phyloP scores from a whole-genome alignment of 2,113 vertebrate genomes.

The Plotosus lineatus region DNA sequence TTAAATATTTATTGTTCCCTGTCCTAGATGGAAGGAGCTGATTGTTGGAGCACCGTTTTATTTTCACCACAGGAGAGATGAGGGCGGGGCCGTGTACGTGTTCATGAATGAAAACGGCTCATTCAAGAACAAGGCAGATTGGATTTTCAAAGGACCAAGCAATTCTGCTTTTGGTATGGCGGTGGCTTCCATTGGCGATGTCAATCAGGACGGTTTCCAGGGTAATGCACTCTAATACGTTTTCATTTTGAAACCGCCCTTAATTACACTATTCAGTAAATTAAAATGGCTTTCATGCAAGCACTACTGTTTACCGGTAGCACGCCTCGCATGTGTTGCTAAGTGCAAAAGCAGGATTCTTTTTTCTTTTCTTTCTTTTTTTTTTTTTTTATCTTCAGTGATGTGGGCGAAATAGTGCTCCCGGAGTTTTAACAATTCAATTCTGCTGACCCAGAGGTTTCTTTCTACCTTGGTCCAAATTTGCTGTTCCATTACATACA shows the following conservation, averaged over 20 bases:
- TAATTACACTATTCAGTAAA: no score
- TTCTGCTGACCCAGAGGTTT: not conserved
- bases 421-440: not conserved
- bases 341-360: no score
- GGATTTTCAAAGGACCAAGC: slow-evolving; percentile 73
- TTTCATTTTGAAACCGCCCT: not conserved
- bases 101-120: slow-evolving; percentile 83
- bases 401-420: not conserved
- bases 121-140: slow-evolving; percentile 65
- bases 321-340: not conserved
- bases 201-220: slow-evolving; percentile 91
- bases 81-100: slow-evolving; percentile 84
- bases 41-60: slow-evolving; percentile 90
- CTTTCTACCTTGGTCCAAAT: not conserved
- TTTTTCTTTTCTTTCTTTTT: no score
- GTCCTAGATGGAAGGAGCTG: slow-evolving; percentile 86
- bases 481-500: not conserved
- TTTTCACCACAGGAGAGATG: slow-evolving; percentile 78
- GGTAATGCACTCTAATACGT: slow-evolving; percentile 66
- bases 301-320: not conserved
- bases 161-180: slow-evolving; percentile 83
- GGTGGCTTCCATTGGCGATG: slow-evolving; percentile 79
- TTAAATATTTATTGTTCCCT: not conserved
- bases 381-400: not conserved
- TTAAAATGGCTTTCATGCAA: not conserved